Evolutionary conservation across 2,797 vertebrate genomes (phyloP).

Genomic region (Rhyacichthys aspro): DNA sequence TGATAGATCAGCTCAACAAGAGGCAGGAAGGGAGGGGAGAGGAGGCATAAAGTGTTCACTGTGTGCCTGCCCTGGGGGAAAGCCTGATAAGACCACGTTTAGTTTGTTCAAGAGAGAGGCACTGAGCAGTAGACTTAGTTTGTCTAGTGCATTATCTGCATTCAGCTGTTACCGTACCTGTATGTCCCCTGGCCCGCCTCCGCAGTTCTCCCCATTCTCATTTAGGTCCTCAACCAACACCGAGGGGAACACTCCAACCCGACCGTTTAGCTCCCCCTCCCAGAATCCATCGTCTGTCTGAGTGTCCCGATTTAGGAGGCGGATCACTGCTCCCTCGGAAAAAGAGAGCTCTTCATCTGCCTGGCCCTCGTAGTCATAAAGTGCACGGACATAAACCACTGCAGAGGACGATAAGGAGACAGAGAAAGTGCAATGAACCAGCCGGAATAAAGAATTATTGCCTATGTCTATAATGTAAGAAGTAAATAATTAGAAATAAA

Average conservation of each 20-base stretch:
- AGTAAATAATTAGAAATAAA: neutral
- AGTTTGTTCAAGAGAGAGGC: conserved; percentile 6
- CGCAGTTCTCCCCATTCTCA: conserved; percentile 87
- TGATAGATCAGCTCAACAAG: conserved; percentile 55
- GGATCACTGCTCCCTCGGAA: conserved; percentile 93
- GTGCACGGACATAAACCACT: conserved; percentile 95
- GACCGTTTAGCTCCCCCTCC: conserved; percentile 95
- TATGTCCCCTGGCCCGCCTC: conserved; percentile 52
- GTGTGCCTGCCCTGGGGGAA: conserved; percentile 42
- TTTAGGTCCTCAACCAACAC: conserved; percentile 94
- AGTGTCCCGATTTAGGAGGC: conserved; percentile 94
- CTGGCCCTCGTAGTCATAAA: conserved; percentile 98
- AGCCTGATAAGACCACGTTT: conserved; percentile 39
- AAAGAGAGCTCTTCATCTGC: conserved; percentile 95
- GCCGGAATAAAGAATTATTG: conserved; percentile 32
- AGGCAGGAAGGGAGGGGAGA: conserved; percentile 41
- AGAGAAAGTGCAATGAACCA: conserved; percentile 19
- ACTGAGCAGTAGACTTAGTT: neutral
- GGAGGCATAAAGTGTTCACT: conserved; percentile 12
- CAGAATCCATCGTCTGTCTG: conserved; percentile 99
- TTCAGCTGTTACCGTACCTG: conserved; percentile 41
- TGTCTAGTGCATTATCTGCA: too few relatives aligned
- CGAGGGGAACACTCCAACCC: conserved; percentile 93
- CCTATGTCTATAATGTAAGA: conserved; percentile 1
- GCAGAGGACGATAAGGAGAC: conserved; percentile 20